These are phyloP conservation scores for Stigmatopora nigra DNA, from an alignment of 2,113 vertebrate genomes.

Conservation along the genomic window DNA sequence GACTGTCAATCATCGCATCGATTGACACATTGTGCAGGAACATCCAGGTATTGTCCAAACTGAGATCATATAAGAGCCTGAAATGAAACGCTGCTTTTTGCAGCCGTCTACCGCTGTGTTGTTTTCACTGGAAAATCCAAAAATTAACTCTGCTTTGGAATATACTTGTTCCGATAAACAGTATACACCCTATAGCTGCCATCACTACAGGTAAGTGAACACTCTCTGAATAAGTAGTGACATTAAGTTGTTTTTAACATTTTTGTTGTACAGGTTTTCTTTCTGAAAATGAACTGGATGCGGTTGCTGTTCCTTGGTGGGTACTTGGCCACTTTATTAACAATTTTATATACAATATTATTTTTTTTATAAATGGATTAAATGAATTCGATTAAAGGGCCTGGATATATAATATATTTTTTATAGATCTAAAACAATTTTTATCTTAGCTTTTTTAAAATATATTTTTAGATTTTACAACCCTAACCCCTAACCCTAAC, in stretches of 20 bases:
- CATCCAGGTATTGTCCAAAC: conserved; percentile 48
- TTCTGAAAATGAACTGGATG: conserved; percentile 39
- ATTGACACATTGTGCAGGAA: conserved; percentile 33
- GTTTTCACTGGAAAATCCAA: not conserved
- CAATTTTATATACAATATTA: no score
- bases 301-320: conserved; percentile 43
- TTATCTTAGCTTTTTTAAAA: no score
- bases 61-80: conserved; percentile 35
- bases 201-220: conserved; percentile 7
- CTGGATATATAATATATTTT: no score
- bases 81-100: not conserved
- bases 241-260: not conserved
- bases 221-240: not conserved
- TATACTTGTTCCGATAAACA: not conserved
- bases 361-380: no score
- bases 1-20: conserved; percentile 31
- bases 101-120: not conserved
- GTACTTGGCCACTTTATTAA: conserved; percentile 16
- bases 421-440: no score
- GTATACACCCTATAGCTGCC: not conserved
- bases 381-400: no score
- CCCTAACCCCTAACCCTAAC: no score
- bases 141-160: not conserved
- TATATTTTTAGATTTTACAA: no score
- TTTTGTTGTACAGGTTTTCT: not conserved